Evolutionary conservation across 2,797 vertebrate species (phyloP), one percentile per base, ranked within the genome.

Genomic region (Ambastaia sidthimunki): DNA sequence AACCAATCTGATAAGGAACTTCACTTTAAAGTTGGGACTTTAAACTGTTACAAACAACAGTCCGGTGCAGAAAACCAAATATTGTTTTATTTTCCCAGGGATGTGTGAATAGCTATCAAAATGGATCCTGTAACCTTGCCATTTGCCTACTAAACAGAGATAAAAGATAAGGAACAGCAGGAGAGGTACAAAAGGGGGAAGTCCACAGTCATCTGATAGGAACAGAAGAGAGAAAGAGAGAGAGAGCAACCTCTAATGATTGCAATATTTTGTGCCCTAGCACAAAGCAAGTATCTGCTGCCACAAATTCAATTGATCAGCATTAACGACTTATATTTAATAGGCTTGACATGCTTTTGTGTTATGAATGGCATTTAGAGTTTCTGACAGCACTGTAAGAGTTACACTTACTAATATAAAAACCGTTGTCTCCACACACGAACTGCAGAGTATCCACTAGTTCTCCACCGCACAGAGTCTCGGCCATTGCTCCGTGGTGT

Each of bases 371-470:
- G 55, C 31, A 12, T 59, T 16, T 60, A 23, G 3, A 63, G n/a
- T 41, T 44, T 3, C 44, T 34, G 13, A 59, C 41, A 44, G 34
- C 28, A 57, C n/a, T 66, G 52, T 52, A 67, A 74, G 63, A 48
- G 57, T 52, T 28, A 71, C 54, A 95, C 95, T 94, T 92, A 96
- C 95, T 95, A 92, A 96, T 95, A 84, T 96, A 95, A 88, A 96
- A 96, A 81, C 95, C 95, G 85, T 94, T 91, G 90, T 95, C 94
- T 84, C 94, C 94, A 3, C 95, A 96, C 85, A 96, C 95, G 0
- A 96, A 96, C 90, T 96, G 95, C 84, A 96, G 93, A 4, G 95
- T 95, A 89, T 96, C 95, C 85, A 96, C 95, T 86, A 96, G 91
- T 87, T 96, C 95, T 85, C 95, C 95, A 0, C 95, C 95, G 0